Evolutionary conservation across 2,888 invertebrate species (phyloP).

Genomic region (Linnaemya tessellans): DNA sequence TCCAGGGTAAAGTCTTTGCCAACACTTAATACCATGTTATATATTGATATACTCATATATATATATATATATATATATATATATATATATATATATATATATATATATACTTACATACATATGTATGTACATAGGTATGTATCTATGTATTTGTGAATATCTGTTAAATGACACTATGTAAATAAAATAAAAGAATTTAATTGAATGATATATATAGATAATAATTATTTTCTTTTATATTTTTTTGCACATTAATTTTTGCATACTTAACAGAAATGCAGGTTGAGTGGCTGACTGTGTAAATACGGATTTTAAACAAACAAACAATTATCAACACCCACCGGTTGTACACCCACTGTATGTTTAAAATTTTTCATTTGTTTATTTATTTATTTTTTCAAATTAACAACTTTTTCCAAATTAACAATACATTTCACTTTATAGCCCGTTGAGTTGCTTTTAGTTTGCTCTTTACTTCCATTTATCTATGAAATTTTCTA

Average conservation of each 20-base stretch:
- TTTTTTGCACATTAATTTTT: neutral
- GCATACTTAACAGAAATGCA: constrained; percentile 45
- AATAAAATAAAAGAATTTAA: too few species aligned
- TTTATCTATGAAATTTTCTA: neutral
- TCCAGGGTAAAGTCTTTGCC: too few species aligned
- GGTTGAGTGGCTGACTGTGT: constrained; percentile 7
- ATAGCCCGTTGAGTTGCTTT: neutral
- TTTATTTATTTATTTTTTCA: constrained; percentile 7
- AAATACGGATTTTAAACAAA: constrained; percentile 14
- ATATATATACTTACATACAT: too few species aligned
- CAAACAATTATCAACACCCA: constrained; percentile 64
- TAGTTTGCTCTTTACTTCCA: neutral
- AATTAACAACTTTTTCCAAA: neutral
- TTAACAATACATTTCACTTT: constrained; percentile 16
- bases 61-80: too few species aligned
- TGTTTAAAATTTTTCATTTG: constrained; percentile 22
- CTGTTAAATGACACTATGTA: neutral
- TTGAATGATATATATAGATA: neutral
- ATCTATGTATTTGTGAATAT: too few species aligned
- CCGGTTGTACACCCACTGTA: constrained; percentile 43
- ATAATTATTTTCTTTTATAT: constrained; percentile 26
- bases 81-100: too few species aligned
- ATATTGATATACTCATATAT: neutral
- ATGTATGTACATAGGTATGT: too few species aligned
- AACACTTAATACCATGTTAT: constrained; percentile 26